phyloP scores from a whole-genome alignment of 2,797 vertebrate species.

The Sebastes umbrosus region DNA sequence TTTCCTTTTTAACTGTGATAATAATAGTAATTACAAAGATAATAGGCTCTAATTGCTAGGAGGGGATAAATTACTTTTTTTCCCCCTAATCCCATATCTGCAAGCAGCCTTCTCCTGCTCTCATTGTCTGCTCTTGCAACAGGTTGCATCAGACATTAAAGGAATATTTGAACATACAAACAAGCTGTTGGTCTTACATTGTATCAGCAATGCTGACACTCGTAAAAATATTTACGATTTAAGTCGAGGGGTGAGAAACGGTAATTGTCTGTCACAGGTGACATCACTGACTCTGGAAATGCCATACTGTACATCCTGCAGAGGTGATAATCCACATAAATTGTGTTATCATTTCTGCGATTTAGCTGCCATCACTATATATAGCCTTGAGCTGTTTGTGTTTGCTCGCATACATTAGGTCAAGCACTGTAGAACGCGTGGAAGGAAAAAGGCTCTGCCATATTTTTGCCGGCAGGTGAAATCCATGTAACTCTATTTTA shows the following conservation, averaged over 20 bases:
- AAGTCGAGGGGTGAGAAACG: slow-evolving; percentile 14
- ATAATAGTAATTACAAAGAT: slow-evolving; percentile 86
- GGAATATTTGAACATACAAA: slow-evolving; percentile 74
- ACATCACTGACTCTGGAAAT: not conserved
- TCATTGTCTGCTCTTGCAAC: slow-evolving; percentile 78
- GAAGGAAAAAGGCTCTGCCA: not conserved
- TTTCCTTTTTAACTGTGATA: slow-evolving; percentile 82
- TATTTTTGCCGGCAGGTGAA: not conserved
- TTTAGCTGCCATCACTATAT: not conserved
- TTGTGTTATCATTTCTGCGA: not conserved
- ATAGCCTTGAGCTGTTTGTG: slow-evolving; percentile 4
- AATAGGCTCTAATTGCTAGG: slow-evolving; percentile 82
- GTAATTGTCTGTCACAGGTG: slow-evolving; percentile 14
- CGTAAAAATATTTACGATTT: slow-evolving; percentile 29
- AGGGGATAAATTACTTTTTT: slow-evolving; percentile 75
- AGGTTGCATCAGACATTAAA: slow-evolving; percentile 82
- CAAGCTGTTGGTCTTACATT: slow-evolving; percentile 49
- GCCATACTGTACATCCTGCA: not conserved
- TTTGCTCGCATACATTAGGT: not conserved
- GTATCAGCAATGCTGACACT: slow-evolving; percentile 36
- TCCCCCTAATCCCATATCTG: slow-evolving; percentile 64
- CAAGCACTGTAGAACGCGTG: not conserved
- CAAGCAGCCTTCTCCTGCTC: slow-evolving; percentile 45
- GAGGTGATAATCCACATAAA: slow-evolving; percentile 12
- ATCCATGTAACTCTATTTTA: not conserved